Evolutionary conservation across 2,797 vertebrate genomes (phyloP).

Genomic region (Sebastes taczanowskii): DNA sequence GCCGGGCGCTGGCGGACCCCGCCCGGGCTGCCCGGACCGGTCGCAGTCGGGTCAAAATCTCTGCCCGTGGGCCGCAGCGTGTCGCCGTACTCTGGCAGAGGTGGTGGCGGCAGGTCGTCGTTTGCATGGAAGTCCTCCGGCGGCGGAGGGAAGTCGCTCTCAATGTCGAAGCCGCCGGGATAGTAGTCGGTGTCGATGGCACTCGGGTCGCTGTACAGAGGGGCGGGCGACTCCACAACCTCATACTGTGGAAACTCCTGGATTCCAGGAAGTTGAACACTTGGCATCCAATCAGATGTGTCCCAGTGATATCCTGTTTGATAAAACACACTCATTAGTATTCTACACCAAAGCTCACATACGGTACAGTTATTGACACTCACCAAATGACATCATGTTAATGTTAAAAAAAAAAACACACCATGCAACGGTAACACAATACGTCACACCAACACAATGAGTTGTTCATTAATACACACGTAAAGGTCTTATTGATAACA

Average conservation of each 20-base stretch:
- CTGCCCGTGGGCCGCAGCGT: conserved; percentile 84
- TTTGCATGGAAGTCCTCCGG: conserved; percentile 91
- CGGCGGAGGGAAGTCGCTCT: conserved; percentile 96
- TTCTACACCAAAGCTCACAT: neutral
- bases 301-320: conserved; percentile 97
- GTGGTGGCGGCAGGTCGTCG: conserved; percentile 92
- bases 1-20: conserved; percentile 85
- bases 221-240: conserved; percentile 90
- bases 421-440: conserved; percentile 71
- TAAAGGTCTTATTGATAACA: no score
- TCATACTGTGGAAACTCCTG: conserved; percentile 98
- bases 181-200: conserved; percentile 98
- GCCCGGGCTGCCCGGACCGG: conserved; percentile 81
- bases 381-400: conserved; percentile 38
- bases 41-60: conserved; percentile 76
- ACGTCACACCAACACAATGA: conserved; percentile 39
- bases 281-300: conserved; percentile 99
- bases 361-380: neutral
- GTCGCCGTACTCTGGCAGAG: conserved; percentile 89
- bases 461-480: conserved; percentile 43
- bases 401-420: conserved; percentile 48
- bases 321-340: neutral
- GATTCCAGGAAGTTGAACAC: conserved; percentile 96
- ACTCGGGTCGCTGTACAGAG: conserved; percentile 90
- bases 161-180: conserved; percentile 96